phyloP scores from a whole-genome alignment of 2,888 invertebrate genomes.

The Rhingia rostrata region DNA sequence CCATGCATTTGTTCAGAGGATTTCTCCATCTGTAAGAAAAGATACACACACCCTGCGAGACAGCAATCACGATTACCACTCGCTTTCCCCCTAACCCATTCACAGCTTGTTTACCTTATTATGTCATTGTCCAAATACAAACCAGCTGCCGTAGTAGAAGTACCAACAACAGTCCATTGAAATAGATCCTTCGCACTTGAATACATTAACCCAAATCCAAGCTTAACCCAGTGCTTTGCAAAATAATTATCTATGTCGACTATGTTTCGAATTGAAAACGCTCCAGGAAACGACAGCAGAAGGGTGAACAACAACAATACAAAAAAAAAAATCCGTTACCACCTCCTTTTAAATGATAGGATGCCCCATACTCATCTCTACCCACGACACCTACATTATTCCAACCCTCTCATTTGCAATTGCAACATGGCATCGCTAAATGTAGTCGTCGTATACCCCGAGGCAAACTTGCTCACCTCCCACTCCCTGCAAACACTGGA shows the following conservation, averaged over 20 bases:
- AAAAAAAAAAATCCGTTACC: background rate
- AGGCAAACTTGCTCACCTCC: slow-evolving; percentile 17
- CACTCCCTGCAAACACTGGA: background rate
- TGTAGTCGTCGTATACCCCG: slow-evolving; percentile 5
- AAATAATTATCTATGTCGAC: slow-evolving; percentile 67
- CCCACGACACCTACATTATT: slow-evolving; percentile 16
- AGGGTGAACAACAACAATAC: slow-evolving; percentile 9
- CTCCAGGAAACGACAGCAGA: slow-evolving; percentile 35
- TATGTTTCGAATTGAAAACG: slow-evolving; percentile 66
- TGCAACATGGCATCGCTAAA: slow-evolving; percentile 5
- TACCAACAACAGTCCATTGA: slow-evolving; percentile 22
- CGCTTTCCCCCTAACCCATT: background rate
- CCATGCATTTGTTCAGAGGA: too few relatives aligned
- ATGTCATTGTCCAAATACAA: slow-evolving; percentile 32
- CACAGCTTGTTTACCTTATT: slow-evolving; percentile 45
- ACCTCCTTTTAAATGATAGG: slow-evolving; percentile 5
- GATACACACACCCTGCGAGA: too few relatives aligned
- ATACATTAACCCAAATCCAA: slow-evolving; percentile 72
- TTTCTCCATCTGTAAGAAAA: too few relatives aligned
- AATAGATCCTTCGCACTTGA: slow-evolving; percentile 52
- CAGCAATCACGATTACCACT: too few relatives aligned
- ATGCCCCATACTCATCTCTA: background rate
- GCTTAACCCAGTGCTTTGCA: slow-evolving; percentile 42
- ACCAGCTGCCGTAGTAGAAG: slow-evolving; percentile 9
- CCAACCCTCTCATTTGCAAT: slow-evolving; percentile 41